These are phyloP conservation scores for Hymenopus coronatus DNA, from an alignment of 2,888 invertebrate species.

Conservation along the genomic window DNA sequence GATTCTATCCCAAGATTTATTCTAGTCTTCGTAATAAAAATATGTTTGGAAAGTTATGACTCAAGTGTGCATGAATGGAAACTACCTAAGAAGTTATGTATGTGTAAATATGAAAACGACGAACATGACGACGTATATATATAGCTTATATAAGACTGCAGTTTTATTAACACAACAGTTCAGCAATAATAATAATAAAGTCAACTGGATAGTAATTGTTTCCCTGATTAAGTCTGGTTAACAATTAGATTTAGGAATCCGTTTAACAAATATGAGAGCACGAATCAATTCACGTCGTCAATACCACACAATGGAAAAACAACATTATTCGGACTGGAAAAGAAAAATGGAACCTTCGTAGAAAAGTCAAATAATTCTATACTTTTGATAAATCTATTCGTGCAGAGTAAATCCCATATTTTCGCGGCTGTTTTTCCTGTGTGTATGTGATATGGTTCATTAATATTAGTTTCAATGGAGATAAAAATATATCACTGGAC, in stretches of 20 bases:
- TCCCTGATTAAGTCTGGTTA: not conserved
- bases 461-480: conserved; percentile 10
- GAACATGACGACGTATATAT: not conserved
- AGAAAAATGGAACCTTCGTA: not conserved
- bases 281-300: not conserved
- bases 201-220: not conserved
- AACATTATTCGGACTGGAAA: not conserved
- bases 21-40: not conserved
- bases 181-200: not conserved
- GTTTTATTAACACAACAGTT: not conserved
- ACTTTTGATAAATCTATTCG: conserved; percentile 18
- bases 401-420: not conserved
- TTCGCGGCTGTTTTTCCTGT: conserved; percentile 17
- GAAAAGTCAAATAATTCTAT: not conserved
- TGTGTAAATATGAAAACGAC: not conserved
- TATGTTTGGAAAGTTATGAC: not conserved
- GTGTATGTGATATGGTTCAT: conserved; percentile 17
- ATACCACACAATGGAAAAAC: not conserved
- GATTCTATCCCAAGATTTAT: not conserved
- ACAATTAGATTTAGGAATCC: not conserved
- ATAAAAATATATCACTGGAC: not conserved
- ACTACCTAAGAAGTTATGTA: not conserved
- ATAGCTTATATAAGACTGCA: not conserved
- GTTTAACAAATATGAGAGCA: not conserved
- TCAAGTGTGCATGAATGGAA: not conserved